Percentiles rank a stretch among this genome's conserved stretches.
phyloP scores from a whole-genome alignment of 2,797 vertebrate genomes.

The Mormyrus proboscirostris region DNA sequence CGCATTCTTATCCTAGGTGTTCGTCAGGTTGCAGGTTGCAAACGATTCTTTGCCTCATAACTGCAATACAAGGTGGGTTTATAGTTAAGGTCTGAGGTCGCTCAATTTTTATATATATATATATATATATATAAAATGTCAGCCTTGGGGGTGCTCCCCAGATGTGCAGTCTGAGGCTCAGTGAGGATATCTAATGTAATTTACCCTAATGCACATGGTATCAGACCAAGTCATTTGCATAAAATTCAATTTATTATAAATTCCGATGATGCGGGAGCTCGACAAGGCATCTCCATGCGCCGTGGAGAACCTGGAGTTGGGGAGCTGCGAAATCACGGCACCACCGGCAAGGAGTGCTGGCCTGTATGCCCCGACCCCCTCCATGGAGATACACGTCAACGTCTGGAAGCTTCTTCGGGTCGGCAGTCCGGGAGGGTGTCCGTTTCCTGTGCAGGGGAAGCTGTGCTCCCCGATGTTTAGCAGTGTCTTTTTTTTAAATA shows the following conservation, averaged over 20 bases:
- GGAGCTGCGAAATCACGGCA: background rate
- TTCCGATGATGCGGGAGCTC: background rate
- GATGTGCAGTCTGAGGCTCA: slow-evolving; percentile 27
- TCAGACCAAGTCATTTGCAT: slow-evolving; percentile 31
- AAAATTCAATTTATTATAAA: background rate
- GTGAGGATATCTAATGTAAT: slow-evolving; percentile 36
- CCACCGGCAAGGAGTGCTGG: background rate
- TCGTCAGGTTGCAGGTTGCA: background rate
- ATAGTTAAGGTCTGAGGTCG: background rate
- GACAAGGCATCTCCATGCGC: background rate
- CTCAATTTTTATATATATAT: no score
- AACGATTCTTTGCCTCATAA: background rate
- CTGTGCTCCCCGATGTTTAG: background rate
- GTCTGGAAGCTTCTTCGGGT: background rate
- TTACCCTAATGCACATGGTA: slow-evolving; percentile 38
- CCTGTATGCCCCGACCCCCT: background rate
- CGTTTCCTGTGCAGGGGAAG: background rate
- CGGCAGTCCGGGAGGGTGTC: background rate
- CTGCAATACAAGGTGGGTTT: background rate
- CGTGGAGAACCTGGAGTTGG: background rate
- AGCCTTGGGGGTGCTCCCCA: background rate
- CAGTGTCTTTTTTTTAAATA: background rate
- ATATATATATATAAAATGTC: no score
- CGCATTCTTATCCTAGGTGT: background rate
- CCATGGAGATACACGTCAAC: background rate